Evolutionary conservation across 2,888 invertebrate genomes (phyloP).

Genomic region (Hetaerina titia): DNA sequence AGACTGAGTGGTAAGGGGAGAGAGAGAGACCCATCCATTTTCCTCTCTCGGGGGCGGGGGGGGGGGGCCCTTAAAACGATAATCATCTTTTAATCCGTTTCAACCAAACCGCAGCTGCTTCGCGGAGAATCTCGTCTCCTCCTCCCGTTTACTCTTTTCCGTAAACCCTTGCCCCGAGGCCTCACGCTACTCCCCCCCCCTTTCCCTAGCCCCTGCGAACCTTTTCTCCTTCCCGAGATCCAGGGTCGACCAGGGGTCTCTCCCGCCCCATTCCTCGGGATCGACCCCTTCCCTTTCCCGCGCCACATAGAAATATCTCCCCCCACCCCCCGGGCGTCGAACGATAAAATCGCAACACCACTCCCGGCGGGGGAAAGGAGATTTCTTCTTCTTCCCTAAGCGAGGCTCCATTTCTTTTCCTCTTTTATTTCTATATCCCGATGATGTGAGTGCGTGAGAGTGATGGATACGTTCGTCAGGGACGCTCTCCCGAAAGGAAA

Average conservation of each 20-base stretch:
- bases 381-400: background rate
- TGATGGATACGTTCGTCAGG: background rate
- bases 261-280: background rate
- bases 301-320: background rate
- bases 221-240: background rate
- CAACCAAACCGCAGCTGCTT: conserved; percentile 33
- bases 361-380: background rate
- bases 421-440: background rate
- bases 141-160: background rate
- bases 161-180: background rate
- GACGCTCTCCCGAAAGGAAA: background rate
- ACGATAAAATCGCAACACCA: background rate
- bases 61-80: background rate
- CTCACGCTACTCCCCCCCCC: background rate
- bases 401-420: background rate
- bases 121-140: background rate
- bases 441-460: background rate
- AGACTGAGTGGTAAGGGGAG: background rate
- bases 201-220: background rate
- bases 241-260: background rate
- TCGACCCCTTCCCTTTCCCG: background rate
- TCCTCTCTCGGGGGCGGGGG: background rate
- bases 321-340: background rate
- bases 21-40: background rate
- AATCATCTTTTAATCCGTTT: conserved; percentile 49